Percentiles rank a stretch among this genome's conserved stretches.
Conservation (phyloP, 2,888 invertebrate genomes). For the Choreutis nemorana region DNA sequence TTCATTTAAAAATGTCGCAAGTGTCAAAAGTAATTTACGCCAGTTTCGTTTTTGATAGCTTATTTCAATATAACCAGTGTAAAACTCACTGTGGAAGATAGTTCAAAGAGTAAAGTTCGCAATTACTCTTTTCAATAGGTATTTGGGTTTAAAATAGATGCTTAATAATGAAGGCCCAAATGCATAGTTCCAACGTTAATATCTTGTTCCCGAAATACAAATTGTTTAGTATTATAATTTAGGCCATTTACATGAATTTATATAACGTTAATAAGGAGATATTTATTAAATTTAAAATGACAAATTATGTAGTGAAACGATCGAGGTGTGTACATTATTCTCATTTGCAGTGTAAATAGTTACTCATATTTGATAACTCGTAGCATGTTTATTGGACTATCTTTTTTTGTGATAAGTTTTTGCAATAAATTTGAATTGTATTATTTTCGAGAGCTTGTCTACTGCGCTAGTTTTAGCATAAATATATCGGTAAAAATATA, state of each 20-base stretch:
- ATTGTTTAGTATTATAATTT: slow-evolving; percentile 45
- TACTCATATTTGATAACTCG: slow-evolving; percentile 29
- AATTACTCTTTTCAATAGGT: too few relatives aligned
- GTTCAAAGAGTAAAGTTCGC: too few relatives aligned
- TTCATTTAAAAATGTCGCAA: slow-evolving; percentile 43
- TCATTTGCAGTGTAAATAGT: slow-evolving; percentile 60
- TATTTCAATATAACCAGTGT: too few relatives aligned
- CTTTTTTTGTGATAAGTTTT: slow-evolving; percentile 48
- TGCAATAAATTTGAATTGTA: slow-evolving; percentile 41
- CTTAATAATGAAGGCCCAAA: too few relatives aligned
- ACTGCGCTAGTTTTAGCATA: slow-evolving; percentile 33
- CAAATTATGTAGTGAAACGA: slow-evolving; percentile 54
- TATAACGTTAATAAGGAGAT: slow-evolving; percentile 40
- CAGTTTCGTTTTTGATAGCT: neutral
- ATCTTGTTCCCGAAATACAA: too few relatives aligned
- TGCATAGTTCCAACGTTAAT: too few relatives aligned
- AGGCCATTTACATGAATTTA: slow-evolving; percentile 57
- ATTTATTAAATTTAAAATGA: slow-evolving; percentile 50
- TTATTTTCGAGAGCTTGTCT: slow-evolving; percentile 24
- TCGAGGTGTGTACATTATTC: slow-evolving; percentile 42
- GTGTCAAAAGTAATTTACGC: slow-evolving; percentile 10
- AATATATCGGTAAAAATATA: too few relatives aligned
- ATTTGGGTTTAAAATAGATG: too few relatives aligned
- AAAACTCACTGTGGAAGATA: too few relatives aligned
- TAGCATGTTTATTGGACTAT: slow-evolving; percentile 27